phyloP scores from a whole-genome alignment of 35 echinoderm and acorn worm species.

The Ophiothrix spiculata region DNA sequence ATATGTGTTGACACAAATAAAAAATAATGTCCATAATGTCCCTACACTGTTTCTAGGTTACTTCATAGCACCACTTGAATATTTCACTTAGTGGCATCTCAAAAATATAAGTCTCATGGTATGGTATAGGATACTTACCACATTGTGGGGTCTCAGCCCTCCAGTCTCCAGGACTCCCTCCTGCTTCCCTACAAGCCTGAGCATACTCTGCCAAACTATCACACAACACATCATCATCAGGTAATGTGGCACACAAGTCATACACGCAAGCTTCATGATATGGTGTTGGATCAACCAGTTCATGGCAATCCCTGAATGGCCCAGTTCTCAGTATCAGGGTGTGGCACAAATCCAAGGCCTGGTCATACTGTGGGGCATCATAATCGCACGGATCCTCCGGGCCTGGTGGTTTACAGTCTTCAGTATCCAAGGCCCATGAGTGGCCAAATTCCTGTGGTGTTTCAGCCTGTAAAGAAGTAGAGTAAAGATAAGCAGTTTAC shows the following conservation, averaged over 20 bases:
- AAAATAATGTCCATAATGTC: too few species aligned
- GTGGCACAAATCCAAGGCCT: constrained; percentile 46
- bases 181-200: too few species aligned
- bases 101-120: background rate
- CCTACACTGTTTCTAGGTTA: too few species aligned
- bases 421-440: constrained; percentile 32
- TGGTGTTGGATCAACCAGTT: background rate
- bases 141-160: background rate
- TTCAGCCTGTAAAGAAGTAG: background rate
- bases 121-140: background rate
- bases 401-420: constrained; percentile 31
- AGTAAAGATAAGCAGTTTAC: too few species aligned
- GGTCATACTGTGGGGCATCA: background rate
- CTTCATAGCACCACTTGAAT: too few species aligned
- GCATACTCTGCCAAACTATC: too few species aligned
- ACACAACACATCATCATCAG: too few species aligned
- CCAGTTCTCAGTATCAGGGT: background rate
- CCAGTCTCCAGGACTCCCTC: background rate
- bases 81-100: too few species aligned
- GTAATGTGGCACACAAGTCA: too few species aligned
- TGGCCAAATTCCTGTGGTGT: constrained; percentile 29
- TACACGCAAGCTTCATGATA: too few species aligned
- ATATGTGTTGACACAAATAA: too few species aligned
- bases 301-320: background rate
- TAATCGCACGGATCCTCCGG: constrained; percentile 34